Percentiles rank a stretch among this genome's conserved stretches.
phyloP scores from a whole-genome alignment of 2,888 invertebrate genomes.

The Caenorhabditis imperialis region DNA sequence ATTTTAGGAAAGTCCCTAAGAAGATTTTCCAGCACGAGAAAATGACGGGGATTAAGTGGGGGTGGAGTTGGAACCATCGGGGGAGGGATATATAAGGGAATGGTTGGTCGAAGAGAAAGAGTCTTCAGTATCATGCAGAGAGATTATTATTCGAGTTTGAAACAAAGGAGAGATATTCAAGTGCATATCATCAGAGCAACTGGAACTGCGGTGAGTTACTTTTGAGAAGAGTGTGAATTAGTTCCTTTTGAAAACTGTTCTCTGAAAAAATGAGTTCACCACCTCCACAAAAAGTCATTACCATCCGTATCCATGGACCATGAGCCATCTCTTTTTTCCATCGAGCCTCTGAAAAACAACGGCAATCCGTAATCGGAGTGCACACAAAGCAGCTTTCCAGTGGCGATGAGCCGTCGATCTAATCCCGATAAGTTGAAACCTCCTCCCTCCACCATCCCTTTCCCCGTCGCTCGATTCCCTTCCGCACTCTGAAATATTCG shows the following conservation, averaged over 20 bases:
- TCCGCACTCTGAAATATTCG: conserved; percentile 37
- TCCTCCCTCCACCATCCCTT: conserved; percentile 3
- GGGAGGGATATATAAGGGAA: not conserved
- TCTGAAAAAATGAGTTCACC: too few species aligned
- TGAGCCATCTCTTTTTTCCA: conserved; percentile 11
- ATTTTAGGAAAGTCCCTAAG: too few species aligned
- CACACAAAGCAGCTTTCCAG: conserved; percentile 27
- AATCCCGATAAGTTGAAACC: conserved; percentile 39
- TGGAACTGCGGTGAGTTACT: conserved; percentile 25
- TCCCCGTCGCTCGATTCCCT: not conserved
- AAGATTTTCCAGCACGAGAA: not conserved
- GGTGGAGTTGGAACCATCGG: not conserved
- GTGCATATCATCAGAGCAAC: conserved; percentile 7
- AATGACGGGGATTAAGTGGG: conserved; percentile 12
- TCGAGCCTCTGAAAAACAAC: conserved; percentile 17
- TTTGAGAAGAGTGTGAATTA: too few species aligned
- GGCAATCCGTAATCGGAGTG: conserved; percentile 21
- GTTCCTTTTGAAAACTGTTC: too few species aligned
- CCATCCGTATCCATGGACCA: not conserved
- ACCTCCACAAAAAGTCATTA: too few species aligned
- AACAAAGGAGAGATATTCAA: conserved; percentile 17
- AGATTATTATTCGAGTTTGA: conserved; percentile 16
- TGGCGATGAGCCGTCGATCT: conserved; percentile 14
- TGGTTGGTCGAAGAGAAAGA: not conserved
- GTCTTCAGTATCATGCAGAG: conserved; percentile 8